These are phyloP conservation scores for Hetaerina americana DNA, from an alignment of 1,140 invertebrate species.

Conservation along the genomic window DNA sequence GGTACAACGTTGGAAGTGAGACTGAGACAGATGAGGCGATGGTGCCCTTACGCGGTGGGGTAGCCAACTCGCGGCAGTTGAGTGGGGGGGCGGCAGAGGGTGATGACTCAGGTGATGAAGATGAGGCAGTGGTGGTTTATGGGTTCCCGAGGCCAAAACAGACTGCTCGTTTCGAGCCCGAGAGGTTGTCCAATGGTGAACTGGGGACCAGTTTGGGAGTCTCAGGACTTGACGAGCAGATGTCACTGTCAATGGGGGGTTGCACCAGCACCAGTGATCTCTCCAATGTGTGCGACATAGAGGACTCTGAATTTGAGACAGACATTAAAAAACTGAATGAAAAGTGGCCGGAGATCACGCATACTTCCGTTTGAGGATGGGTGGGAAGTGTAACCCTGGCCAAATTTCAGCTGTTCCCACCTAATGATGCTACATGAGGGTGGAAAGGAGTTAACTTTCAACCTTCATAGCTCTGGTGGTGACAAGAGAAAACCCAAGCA, in stretches of 20 bases:
- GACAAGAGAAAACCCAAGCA: neutral
- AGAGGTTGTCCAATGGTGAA: constrained; percentile 20
- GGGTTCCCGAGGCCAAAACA: constrained; percentile 46
- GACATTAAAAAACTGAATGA: constrained; percentile 37
- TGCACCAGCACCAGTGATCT: constrained; percentile 69
- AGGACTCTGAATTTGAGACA: constrained; percentile 69
- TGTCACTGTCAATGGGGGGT: constrained; percentile 52
- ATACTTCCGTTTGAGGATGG: constrained; percentile 42
- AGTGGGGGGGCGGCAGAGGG: constrained; percentile 9
- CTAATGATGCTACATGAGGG: no score
- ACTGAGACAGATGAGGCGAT: constrained; percentile 15
- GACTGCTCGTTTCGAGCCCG: constrained; percentile 31
- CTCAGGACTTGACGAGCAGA: constrained; percentile 48
- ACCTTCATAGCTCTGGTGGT: neutral
- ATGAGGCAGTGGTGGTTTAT: constrained; percentile 47
- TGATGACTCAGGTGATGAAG: constrained; percentile 24
- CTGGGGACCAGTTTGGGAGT: constrained; percentile 39
- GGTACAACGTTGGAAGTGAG: constrained; percentile 42
- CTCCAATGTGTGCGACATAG: constrained; percentile 82
- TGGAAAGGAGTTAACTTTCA: neutral
- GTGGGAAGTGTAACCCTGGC: neutral
- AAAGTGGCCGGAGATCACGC: constrained; percentile 34
- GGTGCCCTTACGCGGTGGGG: constrained; percentile 13
- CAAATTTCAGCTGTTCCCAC: neutral
- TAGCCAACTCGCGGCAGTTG: neutral